Evolutionary conservation across 1,140 invertebrate species (phyloP), one percentile per base, ranked within the genome.

Genomic region (Pogonognathellus flavescens): DNA sequence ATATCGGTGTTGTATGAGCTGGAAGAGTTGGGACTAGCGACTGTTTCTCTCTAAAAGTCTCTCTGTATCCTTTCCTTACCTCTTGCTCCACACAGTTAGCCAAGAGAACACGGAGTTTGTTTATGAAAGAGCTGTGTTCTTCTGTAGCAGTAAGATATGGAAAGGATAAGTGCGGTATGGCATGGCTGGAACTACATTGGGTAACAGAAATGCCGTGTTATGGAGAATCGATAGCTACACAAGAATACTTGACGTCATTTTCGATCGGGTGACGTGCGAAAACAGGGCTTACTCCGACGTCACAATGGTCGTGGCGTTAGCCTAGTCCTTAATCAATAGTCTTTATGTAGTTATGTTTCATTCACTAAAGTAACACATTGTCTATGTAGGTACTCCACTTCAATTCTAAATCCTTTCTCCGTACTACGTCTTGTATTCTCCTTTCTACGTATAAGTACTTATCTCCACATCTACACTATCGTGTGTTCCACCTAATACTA

Each of bases 261-360:
- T 25, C n/a, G 49, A 82, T 31, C 83, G 84, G 31, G 86, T 87
- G 86, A 87, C 86, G 83, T 87, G 80, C 86, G 80, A 60, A 55
- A 60, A 85, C 62, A 20, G 83, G 57, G 53, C 59, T 62, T 52
- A 25, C 62, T 41, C 80, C 83, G 80, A 87, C 86, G 86, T 87
- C 86, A 87, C 86, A 87, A 87, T 52, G 59, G 25, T 85, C 55
- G 59, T 76, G 80, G 49, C 60, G 86, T 87, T 87, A 87, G 80
- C 86, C 86, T 87, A 87, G 86, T 57, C 80, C 76, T 60, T 53
- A 82, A 86, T 86, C 83, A 59, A 86, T 86, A 70, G 16, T 0
- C 50, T 59, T 60, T 25, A 18, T 81, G n/a, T 81, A 49, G 25
- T 60, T 25, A 18, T 81, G n/a, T 81, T 76, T 76, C 70, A 76